These are phyloP conservation scores for Ondatra zibethicus DNA, from an alignment of 2,113 vertebrate species.

Conservation along the genomic window DNA sequence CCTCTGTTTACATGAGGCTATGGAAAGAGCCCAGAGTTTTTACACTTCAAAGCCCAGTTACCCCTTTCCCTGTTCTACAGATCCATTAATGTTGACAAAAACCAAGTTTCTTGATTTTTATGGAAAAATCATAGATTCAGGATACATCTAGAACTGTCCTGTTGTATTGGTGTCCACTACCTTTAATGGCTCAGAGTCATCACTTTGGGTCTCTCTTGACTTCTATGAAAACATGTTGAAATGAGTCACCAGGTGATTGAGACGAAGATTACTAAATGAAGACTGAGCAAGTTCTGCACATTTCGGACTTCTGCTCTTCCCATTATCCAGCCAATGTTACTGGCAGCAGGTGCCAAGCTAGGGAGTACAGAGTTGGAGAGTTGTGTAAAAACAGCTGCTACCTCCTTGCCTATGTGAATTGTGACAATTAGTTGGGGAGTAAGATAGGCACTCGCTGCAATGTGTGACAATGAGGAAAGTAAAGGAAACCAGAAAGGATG, in stretches of 20 bases:
- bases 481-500: not conserved
- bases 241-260: not conserved
- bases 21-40: not conserved
- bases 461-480: not conserved
- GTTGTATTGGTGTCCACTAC: not conserved
- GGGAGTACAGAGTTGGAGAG: not conserved
- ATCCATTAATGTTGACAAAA: not conserved
- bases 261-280: not conserved
- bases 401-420: accelerated
- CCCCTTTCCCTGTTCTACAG: not conserved
- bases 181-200: not conserved
- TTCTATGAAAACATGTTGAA: not conserved
- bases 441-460: not conserved
- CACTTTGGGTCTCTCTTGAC: not conserved
- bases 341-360: too few relatives aligned
- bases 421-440: not conserved
- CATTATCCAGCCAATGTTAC: not conserved
- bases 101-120: not conserved
- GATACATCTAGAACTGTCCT: not conserved
- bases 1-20: not conserved
- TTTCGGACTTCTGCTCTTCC: not conserved
- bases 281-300: not conserved
- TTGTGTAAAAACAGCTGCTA: not conserved
- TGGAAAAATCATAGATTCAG: not conserved
- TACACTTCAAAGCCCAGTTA: not conserved